Percentiles rank a stretch among this genome's conserved stretches.
Evolutionary conservation across 37 sponge, comb jelly and placozoan genomes (phyloP).

Genomic region (Mnemiopsis leidyi): DNA sequence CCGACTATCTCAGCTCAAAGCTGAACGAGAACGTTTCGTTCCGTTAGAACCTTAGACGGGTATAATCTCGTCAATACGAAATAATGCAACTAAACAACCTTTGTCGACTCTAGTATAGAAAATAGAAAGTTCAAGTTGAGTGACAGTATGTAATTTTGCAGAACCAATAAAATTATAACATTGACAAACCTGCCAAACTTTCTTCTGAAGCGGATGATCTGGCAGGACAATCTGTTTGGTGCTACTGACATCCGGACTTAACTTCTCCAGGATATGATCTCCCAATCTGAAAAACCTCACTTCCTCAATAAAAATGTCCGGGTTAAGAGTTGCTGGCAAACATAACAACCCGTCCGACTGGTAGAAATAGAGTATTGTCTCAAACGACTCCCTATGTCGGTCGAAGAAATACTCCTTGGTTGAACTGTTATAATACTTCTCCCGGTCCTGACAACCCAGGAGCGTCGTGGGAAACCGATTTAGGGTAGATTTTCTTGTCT

Average conservation of each 20-base stretch:
- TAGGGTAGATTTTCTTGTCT: slow-evolving; percentile 43
- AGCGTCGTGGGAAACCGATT: neutral
- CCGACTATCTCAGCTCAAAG: no score
- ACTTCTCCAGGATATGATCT: slow-evolving; percentile 15
- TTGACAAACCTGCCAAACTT: slow-evolving; percentile 8
- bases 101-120: no score
- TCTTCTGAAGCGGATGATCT: slow-evolving; percentile 18
- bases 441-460: slow-evolving; percentile 16
- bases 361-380: slow-evolving; percentile 31
- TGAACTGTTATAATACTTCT: neutral
- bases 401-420: slow-evolving; percentile 33
- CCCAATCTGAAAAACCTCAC: slow-evolving; percentile 48
- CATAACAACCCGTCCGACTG: slow-evolving; percentile 35
- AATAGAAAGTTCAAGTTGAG: no score
- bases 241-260: neutral
- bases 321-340: slow-evolving; percentile 9
- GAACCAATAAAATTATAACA: no score
- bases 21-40: no score
- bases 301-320: slow-evolving; percentile 46
- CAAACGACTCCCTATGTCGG: slow-evolving; percentile 21
- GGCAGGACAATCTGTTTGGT: slow-evolving; percentile 10
- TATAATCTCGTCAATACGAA: no score
- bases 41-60: no score
- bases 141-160: no score
- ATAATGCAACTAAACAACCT: no score